A percentile compares a stretch with the other conserved stretches of the same genome.
Conservation (phyloP, 2,888 invertebrate species). For the Prosopocoilus inquinatus region DNA sequence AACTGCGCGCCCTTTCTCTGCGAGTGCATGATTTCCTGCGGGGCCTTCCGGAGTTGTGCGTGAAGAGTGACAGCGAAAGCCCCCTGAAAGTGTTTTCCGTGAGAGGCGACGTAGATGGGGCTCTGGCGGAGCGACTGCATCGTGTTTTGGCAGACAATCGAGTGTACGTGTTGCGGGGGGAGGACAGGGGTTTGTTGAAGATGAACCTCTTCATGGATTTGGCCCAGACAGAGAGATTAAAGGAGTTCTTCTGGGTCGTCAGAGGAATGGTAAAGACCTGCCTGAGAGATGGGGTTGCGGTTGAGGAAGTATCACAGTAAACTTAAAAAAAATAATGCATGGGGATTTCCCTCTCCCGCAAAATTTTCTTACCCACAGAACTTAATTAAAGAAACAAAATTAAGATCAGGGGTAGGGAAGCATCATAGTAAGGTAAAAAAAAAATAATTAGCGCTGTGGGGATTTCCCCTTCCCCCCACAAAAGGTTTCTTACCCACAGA, state of each 20-base stretch:
- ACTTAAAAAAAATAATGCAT: no score
- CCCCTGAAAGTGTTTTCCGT: conserved; percentile 41
- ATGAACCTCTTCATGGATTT: conserved; percentile 40
- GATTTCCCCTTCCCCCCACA: no score
- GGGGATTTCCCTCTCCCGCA: no score
- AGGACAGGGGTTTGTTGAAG: conserved; percentile 34
- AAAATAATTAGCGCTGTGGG: no score
- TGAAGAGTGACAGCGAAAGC: conserved; percentile 37
- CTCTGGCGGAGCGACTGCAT: conserved; percentile 26
- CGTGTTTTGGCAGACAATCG: conserved; percentile 35
- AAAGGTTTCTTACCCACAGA: no score
- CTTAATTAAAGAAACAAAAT: no score
- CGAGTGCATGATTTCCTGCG: conserved; percentile 36
- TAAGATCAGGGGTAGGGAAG: no score
- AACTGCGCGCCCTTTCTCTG: conserved; percentile 51
- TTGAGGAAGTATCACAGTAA: no score
- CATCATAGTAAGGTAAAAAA: no score
- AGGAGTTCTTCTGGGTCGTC: conserved; percentile 32
- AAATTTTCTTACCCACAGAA: no score
- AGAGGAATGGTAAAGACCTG: conserved; percentile 24
- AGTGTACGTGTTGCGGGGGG: conserved; percentile 36
- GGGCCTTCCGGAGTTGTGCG: conserved; percentile 31
- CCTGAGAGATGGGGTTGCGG: no score
- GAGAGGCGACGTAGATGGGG: conserved; percentile 15
- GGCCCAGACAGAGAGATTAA: conserved; percentile 1